These are phyloP conservation scores for Epinephelus moara DNA, from an alignment of 2,113 vertebrate genomes.

Conservation along the genomic window DNA sequence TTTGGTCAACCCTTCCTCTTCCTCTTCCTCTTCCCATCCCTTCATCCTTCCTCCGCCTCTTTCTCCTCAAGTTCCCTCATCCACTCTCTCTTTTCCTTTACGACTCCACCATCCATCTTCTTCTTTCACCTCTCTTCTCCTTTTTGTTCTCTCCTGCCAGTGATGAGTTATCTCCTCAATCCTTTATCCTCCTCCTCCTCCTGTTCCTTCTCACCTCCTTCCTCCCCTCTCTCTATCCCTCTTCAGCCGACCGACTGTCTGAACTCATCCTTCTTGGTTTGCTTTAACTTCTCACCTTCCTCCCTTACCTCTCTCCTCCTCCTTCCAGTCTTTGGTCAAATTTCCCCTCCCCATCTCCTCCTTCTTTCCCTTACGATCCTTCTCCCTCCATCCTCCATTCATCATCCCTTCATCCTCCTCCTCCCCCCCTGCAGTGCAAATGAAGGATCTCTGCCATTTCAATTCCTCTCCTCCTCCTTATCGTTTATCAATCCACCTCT, in stretches of 20 bases:
- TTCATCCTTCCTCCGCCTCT: not conserved
- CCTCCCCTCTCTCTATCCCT: not conserved
- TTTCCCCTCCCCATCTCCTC: not conserved
- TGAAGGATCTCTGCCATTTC: constrained; percentile 18
- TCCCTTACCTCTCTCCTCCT: not conserved
- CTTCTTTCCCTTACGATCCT: not conserved
- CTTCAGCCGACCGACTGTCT: not conserved
- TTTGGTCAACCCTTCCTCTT: too few relatives aligned
- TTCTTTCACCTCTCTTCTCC: not conserved
- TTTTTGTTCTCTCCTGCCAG: too few relatives aligned
- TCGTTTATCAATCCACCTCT: constrained; percentile 57
- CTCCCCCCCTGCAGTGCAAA: not conserved
- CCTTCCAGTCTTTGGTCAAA: not conserved
- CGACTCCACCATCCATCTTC: too few relatives aligned
- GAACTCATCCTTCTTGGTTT: not conserved
- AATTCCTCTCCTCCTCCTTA: constrained; percentile 39
- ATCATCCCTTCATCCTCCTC: constrained; percentile 17
- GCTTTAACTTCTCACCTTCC: not conserved
- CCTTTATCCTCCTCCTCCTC: not conserved
- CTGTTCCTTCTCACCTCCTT: not conserved
- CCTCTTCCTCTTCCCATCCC: not conserved
- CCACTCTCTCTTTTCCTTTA: too few relatives aligned
- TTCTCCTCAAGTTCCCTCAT: not conserved
- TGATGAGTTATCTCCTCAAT: not conserved
- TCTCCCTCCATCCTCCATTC: not conserved